phyloP scores from a whole-genome alignment of 2,888 invertebrate genomes.

The Erebia epiphron region DNA sequence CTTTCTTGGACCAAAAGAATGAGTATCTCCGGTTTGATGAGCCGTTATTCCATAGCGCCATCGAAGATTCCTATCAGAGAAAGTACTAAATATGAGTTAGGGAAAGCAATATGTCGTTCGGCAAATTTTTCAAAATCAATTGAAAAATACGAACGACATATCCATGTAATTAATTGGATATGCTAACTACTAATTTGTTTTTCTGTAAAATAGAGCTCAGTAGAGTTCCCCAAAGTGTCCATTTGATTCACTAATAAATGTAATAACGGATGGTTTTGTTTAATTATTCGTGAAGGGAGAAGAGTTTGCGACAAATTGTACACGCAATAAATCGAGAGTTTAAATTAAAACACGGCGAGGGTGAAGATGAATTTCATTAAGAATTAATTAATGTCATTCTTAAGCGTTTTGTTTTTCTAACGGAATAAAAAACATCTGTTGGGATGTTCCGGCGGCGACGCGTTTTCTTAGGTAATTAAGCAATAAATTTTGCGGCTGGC shows the following conservation, averaged over 20 bases:
- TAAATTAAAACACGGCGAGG: conserved; percentile 79
- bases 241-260: conserved; percentile 73
- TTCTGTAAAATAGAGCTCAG: conserved; percentile 1
- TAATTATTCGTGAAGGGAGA: conserved; percentile 45
- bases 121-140: conserved; percentile 29
- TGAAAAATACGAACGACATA: conserved; percentile 33
- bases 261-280: conserved; percentile 62
- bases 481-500: conserved; percentile 81
- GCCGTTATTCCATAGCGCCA: conserved; percentile 68
- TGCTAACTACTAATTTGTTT: not conserved
- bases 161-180: conserved; percentile 19
- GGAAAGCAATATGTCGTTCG: conserved; percentile 21
- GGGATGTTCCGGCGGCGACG: conserved; percentile 67
- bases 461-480: conserved; percentile 83
- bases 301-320: conserved; percentile 76
- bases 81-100: conserved; percentile 59
- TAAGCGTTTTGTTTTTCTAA: conserved; percentile 79
- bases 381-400: conserved; percentile 84
- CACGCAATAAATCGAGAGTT: conserved; percentile 79
- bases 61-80: conserved; percentile 74
- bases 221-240: conserved; percentile 47
- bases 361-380: conserved; percentile 84
- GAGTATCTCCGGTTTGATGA: conserved; percentile 73
- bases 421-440: conserved; percentile 82
- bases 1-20: conserved; percentile 63